Base-by-base conservation (phyloP, 2,113 vertebrate genomes). In the Asarcornis scutulata region DNA sequence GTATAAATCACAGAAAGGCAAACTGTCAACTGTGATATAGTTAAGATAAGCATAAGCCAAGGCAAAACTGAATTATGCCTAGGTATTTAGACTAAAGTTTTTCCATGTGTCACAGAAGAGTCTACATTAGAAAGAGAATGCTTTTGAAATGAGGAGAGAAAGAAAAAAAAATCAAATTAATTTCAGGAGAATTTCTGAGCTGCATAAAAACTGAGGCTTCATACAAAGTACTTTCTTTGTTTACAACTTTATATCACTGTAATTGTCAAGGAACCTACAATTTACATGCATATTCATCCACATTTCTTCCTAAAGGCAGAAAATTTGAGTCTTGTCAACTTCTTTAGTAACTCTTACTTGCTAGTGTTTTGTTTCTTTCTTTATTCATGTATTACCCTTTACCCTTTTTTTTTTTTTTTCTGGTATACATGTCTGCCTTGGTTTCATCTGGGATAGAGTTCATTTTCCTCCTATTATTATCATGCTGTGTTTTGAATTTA, bases 21-120 rank as follows among this genome's bases (percentile, higher is more conserved):
- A 96, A 76, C 90, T 96, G 95, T 95, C 96, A 96, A 60, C 56
- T 86, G 31, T 94, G 93, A 96, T 94, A 95, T 94, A 73, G 92
- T 96, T 97, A 95, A 97, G 86, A 96, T 96, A 91, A 93, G n/a
- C 80, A 86, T 63, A 86, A 94, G 44, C 50, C 68, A 62, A 69
- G 78, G 22, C 53, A 91, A 96, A 94, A 91, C 58, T 78, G 50
- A 93, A 93, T 93, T 96, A 96, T 84, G 11, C 29, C 34, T 76
- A 59, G 92, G 91, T 25, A 86, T 31, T 96, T 91, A 90, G 76
- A 72, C 55, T 80, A 60, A 68, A 64, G 71, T 64, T 90, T 95
- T 90, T 77, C 72, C 55, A 83, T 67, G 48, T 88, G 48, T 88
- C 91, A 96, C 76, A 72, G 77, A 77, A 80, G 23, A 88, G 79